These are phyloP conservation scores for Cercopithecus petaurista DNA, from an alignment of 2,797 vertebrate species.

Conservation along the genomic window DNA sequence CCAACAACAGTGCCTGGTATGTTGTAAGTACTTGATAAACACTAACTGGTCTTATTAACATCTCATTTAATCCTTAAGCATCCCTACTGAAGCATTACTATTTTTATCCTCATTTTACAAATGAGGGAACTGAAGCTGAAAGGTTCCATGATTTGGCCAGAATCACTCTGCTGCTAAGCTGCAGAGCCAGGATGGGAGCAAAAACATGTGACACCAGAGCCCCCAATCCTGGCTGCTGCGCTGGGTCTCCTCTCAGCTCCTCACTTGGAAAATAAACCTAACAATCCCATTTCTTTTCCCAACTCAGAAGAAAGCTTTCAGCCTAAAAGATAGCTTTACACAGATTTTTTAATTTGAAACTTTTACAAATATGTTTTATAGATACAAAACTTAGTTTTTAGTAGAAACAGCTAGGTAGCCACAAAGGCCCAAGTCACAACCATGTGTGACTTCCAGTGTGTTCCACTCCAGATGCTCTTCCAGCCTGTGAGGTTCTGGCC, in stretches of 20 bases:
- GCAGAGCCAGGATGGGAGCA: neutral
- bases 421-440: neutral
- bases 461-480: neutral
- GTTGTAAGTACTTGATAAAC: rapidly evolving
- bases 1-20: no score
- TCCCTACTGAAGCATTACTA: neutral
- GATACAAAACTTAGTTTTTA: neutral
- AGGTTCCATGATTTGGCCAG: neutral
- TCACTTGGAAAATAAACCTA: neutral
- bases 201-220: rapidly evolving
- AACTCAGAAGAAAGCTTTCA: neutral
- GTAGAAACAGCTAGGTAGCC: neutral
- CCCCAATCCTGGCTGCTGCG: neutral
- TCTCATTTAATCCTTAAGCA: neutral
- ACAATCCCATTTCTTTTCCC: neutral
- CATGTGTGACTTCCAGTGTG: neutral
- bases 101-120: neutral
- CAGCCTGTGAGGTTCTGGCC: neutral
- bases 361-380: neutral
- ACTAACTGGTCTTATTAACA: neutral
- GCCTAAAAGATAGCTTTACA: neutral
- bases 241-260: neutral
- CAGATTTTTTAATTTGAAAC: neutral
- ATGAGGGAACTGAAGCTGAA: neutral
- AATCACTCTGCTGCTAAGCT: neutral